phyloP scores from a whole-genome alignment of 1,140 invertebrate genomes.

The Zaprionus taronus region DNA sequence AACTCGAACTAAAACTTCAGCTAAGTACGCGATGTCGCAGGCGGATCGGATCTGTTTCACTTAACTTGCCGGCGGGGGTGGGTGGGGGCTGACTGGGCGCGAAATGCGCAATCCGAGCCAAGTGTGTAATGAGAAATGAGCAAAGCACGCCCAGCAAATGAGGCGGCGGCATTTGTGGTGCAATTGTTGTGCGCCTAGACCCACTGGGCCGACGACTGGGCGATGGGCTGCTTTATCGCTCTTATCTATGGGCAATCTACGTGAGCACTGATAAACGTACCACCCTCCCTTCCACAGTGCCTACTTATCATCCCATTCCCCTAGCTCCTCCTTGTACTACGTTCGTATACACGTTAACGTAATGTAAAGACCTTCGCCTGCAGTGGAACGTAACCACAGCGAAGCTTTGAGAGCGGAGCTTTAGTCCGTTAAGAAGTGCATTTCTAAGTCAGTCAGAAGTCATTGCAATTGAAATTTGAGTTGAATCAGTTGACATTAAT shows the following conservation, averaged over 20 bases:
- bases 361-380: neutral
- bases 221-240: conserved; percentile 49
- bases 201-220: neutral
- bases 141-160: conserved; percentile 39
- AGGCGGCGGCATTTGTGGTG: neutral
- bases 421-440: too few relatives aligned
- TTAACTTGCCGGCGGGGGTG: neutral
- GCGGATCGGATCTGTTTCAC: neutral
- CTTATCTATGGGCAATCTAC: conserved; percentile 61
- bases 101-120: conserved; percentile 49
- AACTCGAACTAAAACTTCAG: conserved; percentile 10
- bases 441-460: too few relatives aligned
- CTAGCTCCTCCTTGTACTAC: neutral
- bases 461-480: too few relatives aligned
- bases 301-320: neutral
- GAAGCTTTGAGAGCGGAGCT: neutral
- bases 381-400: neutral
- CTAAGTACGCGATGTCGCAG: neutral
- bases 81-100: conserved; percentile 10
- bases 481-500: too few relatives aligned
- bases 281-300: conserved; percentile 1
- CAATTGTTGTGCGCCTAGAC: conserved; percentile 7
- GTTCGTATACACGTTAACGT: neutral
- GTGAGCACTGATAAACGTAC: conserved; percentile 51
- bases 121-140: conserved; percentile 62